Evolutionary conservation across 2,113 vertebrate species (phyloP), one percentile per base, ranked within the genome.

Genomic region (Amazona guildingii): DNA sequence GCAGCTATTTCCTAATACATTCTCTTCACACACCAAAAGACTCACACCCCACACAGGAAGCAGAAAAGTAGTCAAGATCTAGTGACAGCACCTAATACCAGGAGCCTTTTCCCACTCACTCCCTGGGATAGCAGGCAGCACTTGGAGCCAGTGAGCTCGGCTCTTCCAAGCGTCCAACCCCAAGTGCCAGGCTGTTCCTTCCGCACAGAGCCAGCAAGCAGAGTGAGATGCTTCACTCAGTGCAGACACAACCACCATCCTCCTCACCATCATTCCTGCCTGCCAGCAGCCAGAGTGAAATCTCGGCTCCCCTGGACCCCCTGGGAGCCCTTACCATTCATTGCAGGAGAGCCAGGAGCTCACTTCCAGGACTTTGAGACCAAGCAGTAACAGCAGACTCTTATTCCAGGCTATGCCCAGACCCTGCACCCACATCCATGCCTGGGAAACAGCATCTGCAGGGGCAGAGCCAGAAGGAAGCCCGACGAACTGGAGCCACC

Each of bases 311-410:
- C 33, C 90, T 83, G 92, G 51, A 92, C 61, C 77, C 72, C 2
- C 0, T 63, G 69, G 90, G 76, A 95, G 86, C 88, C 88, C 83
- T 96, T 95, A 94, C 76, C 90, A 95, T 55, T 81, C 51, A 81
- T 3, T 86, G 86, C 88, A 90, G 73, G 88, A 96, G 51, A 86
- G 48, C 80, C 92, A 96, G 88, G 73, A 94, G 72, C 81, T 95
- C 90, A 92, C 39, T 70, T 94, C 75, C 85, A 93, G 92, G 73
- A 90, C 48, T 95, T 87, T 92, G 84, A 92, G 70, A 75, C 87
- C 95, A 92, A 96, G 92, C 64, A 94, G 85, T 82, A 93, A 84
- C 81, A 95, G 87, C 89, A 95, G 91, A 89, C 85, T 86, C 86
- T 88, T 93, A 92, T n/a, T 88, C 81, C 83, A 86, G 59, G 87